phyloP scores from a whole-genome alignment of 2,797 vertebrate genomes.

The Xenentodon cancila region DNA sequence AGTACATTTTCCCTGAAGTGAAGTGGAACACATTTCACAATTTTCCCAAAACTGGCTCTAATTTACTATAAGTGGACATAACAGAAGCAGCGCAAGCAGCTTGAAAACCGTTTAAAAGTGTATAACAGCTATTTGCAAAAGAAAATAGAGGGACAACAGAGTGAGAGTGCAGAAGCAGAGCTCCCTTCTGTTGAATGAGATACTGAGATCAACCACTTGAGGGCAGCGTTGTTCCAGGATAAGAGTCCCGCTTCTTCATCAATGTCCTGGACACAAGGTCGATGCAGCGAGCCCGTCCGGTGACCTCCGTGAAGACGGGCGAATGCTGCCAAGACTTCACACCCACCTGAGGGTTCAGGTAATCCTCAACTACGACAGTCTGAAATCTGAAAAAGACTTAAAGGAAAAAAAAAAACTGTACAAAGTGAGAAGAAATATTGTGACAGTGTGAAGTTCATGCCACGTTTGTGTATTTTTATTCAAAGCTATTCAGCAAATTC shows the following conservation, averaged over 20 bases:
- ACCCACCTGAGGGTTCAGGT: no score
- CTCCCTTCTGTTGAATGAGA: neutral
- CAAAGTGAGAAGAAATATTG: no score
- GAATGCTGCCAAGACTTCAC: constrained; percentile 4
- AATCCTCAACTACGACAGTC: no score
- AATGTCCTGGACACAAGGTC: constrained; percentile 63
- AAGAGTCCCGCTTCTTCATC: rapidly evolving
- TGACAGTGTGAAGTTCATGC: no score
- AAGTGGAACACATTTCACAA: constrained; percentile 15
- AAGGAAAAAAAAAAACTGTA: no score
- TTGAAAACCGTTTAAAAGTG: no score
- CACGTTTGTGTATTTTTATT: no score
- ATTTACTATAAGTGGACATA: no score
- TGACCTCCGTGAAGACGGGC: constrained; percentile 42
- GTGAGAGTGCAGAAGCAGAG: no score
- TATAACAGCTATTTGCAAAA: neutral
- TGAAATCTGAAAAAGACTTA: neutral
- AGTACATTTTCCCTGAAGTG: constrained; percentile 6
- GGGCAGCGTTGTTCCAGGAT: constrained; percentile 66
- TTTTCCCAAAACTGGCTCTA: neutral
- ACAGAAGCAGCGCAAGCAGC: neutral
- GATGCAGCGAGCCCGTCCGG: constrained; percentile 11
- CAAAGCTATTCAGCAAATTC: no score
- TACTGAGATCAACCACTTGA: constrained; percentile 49
- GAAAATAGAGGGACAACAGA: no score